These are phyloP conservation scores for Coendou prehensilis DNA, from an alignment of 2,797 vertebrate species.

Conservation along the genomic window DNA sequence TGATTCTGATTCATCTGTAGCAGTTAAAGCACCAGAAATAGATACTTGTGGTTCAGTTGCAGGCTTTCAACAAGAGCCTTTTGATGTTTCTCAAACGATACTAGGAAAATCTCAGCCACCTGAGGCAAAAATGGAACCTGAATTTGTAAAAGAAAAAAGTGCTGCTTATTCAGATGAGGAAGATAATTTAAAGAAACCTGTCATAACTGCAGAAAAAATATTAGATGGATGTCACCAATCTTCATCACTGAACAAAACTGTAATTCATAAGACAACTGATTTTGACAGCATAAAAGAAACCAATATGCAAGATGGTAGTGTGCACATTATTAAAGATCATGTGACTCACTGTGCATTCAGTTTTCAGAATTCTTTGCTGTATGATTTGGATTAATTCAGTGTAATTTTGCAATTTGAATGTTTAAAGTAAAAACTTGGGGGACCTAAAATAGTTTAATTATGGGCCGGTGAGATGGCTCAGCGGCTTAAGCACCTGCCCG, in stretches of 20 bases:
- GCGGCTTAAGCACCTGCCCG: too few relatives aligned
- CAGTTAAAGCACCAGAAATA: slow-evolving; percentile 72
- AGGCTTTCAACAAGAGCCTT: slow-evolving; percentile 72
- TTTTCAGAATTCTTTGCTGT: slow-evolving; percentile 93
- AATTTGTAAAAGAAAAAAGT: slow-evolving; percentile 33
- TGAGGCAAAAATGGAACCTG: slow-evolving; percentile 66
- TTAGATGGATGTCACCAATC: slow-evolving; percentile 82
- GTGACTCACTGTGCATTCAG: slow-evolving; percentile 89
- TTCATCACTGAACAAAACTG: neutral
- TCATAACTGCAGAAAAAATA: slow-evolving; percentile 2
- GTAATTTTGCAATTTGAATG: slow-evolving; percentile 21
- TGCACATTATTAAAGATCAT: slow-evolving; percentile 89
- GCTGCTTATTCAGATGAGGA: neutral
- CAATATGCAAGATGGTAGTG: slow-evolving; percentile 87
- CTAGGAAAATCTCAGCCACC: neutral
- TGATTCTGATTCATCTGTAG: neutral
- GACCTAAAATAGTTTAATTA: slow-evolving; percentile 43
- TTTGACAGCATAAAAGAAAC: slow-evolving; percentile 88
- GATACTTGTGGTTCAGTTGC: slow-evolving; percentile 59
- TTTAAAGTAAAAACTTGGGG: slow-evolving; percentile 19
- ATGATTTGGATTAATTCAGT: slow-evolving; percentile 92
- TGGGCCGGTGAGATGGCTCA: too few relatives aligned
- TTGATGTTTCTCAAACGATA: slow-evolving; percentile 31
- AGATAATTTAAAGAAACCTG: slow-evolving; percentile 47
- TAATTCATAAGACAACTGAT: neutral